Conservation (phyloP, 1,140 invertebrate genomes). For the Pseudomyrmex dendroicus region DNA sequence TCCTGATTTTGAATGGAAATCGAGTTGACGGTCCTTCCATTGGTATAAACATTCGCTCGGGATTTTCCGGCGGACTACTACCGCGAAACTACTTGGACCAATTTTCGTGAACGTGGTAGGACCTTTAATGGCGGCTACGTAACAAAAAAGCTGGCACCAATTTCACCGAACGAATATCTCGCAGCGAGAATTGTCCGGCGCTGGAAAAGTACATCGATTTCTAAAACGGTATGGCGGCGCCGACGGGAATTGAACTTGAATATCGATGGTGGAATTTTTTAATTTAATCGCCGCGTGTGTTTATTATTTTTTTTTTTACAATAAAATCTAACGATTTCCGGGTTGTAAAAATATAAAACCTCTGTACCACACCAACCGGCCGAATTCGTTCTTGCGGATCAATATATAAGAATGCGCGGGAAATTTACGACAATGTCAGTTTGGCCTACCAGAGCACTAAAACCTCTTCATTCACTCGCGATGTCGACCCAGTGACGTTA, state of each 20-base stretch:
- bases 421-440: conserved; percentile 60
- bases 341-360: too few species aligned
- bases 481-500: conserved; percentile 55
- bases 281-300: conserved; percentile 19
- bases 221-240: not conserved
- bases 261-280: conserved; percentile 15
- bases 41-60: conserved; percentile 44
- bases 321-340: too few species aligned
- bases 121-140: conserved; percentile 51
- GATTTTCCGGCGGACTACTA: conserved; percentile 30
- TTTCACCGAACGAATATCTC: conserved; percentile 55
- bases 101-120: conserved; percentile 48
- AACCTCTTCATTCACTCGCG: conserved; percentile 67
- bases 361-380: too few species aligned
- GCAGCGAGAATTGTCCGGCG: conserved; percentile 40
- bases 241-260: not conserved
- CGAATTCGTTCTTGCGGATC: conserved; percentile 40
- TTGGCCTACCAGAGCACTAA: conserved; percentile 18
- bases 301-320: not conserved
- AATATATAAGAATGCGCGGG: conserved; percentile 59
- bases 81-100: conserved; percentile 52
- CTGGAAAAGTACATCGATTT: conserved; percentile 46
- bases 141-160: conserved; percentile 49
- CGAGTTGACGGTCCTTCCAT: conserved; percentile 27
- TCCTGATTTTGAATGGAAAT: conserved; percentile 31